A percentile compares a stretch with the other conserved stretches of the same genome.
These are phyloP conservation scores for Acridotheres tristis DNA, from an alignment of 2,797 vertebrate genomes.

Conservation along the genomic window DNA sequence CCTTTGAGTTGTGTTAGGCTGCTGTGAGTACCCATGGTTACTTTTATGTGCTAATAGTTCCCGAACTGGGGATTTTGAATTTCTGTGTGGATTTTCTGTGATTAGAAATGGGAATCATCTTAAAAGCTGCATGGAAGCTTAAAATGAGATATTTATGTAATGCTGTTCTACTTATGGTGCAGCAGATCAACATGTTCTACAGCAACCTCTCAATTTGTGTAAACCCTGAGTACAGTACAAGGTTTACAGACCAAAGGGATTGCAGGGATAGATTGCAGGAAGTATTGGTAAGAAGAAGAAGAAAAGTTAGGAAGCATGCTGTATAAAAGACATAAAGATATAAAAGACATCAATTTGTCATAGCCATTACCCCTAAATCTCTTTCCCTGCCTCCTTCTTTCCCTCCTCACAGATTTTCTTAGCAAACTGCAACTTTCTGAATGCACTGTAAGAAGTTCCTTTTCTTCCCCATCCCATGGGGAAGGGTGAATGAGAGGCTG, in stretches of 20 bases:
- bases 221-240: background rate
- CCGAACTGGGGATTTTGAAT: background rate
- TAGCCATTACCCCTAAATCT: background rate
- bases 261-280: background rate
- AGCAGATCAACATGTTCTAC: background rate
- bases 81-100: constrained; percentile 15
- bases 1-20: background rate
- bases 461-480: background rate
- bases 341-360: background rate
- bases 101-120: constrained; percentile 46
- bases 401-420: background rate
- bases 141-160: constrained; percentile 24
- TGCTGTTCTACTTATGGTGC: background rate
- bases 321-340: background rate
- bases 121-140: constrained; percentile 29
- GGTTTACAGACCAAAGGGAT: background rate
- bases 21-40: background rate
- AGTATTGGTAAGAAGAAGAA: background rate
- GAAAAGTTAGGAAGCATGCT: background rate
- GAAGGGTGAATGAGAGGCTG: rapidly evolving
- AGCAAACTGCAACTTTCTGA: constrained; percentile 4
- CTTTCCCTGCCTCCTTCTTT: background rate
- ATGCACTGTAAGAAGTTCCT: background rate
- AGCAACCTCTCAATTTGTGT: background rate
- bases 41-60: background rate